Conservation (phyloP, 2,797 vertebrate species). For the Lepus townsendii region DNA sequence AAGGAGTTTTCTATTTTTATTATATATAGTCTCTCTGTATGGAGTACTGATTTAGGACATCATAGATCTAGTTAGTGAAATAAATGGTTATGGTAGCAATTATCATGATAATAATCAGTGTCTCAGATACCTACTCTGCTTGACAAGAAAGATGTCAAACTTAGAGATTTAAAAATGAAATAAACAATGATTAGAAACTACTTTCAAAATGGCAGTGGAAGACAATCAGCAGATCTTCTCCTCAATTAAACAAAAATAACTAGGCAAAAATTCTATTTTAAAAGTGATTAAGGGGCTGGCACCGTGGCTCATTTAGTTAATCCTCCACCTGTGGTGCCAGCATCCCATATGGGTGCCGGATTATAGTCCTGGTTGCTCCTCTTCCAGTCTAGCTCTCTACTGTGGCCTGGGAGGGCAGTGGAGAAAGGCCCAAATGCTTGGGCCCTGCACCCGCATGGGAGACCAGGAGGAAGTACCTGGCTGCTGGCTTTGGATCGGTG, state of each 20-base stretch:
- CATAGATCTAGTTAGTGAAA: background rate
- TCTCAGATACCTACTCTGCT: background rate
- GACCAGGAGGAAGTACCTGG: no score
- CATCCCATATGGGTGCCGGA: no score
- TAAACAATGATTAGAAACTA: background rate
- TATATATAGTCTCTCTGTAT: background rate
- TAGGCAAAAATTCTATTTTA: background rate
- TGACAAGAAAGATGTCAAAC: background rate
- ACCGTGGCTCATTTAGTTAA: no score
- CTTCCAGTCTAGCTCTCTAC: no score
- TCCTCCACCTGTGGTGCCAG: no score
- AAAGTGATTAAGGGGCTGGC: background rate
- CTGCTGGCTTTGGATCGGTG: no score
- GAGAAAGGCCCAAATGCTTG: no score
- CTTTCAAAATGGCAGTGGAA: background rate
- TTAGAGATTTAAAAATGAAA: background rate
- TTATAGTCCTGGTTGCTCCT: no score
- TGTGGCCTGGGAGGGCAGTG: no score
- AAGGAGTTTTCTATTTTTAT: background rate
- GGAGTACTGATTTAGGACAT: background rate
- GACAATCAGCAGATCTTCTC: background rate
- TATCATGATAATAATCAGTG: background rate
- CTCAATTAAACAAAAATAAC: background rate
- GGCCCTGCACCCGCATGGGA: no score
- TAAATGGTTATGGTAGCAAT: background rate